phyloP scores from a whole-genome alignment of 2,113 vertebrate species.

The Salvelinus alpinus region DNA sequence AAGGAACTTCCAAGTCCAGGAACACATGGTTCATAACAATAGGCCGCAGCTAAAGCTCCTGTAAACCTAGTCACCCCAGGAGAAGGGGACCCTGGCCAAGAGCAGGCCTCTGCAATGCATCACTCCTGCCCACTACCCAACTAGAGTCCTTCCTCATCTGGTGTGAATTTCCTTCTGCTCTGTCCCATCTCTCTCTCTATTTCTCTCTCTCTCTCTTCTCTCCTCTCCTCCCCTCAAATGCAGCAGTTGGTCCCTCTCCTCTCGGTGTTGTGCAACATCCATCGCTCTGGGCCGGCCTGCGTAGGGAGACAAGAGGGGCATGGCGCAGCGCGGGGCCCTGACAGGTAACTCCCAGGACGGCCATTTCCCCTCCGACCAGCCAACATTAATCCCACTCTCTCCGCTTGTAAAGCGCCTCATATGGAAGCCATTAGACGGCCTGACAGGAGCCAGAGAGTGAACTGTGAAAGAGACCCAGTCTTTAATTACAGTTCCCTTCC shows the following conservation, averaged over 20 bases:
- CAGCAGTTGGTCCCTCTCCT: background rate
- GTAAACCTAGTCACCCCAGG: no score
- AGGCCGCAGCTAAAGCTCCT: no score
- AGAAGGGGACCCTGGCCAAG: background rate
- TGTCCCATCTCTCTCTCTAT: background rate
- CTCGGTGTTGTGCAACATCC: background rate
- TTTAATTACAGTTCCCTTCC: constrained; percentile 22
- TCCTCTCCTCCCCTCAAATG: constrained; percentile 12
- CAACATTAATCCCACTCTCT: constrained; percentile 24
- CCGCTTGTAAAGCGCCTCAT: constrained; percentile 23
- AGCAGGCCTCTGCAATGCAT: background rate
- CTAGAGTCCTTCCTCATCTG: background rate
- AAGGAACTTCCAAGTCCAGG: no score
- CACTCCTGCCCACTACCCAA: background rate
- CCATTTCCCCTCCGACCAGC: constrained; percentile 2
- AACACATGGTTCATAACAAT: no score
- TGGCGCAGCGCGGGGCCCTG: constrained; percentile 9
- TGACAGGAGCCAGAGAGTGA: constrained; percentile 20
- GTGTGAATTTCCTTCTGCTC: background rate
- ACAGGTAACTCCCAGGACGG: constrained; percentile 32
- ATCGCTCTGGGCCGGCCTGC: background rate
- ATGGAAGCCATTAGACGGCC: constrained; percentile 27
- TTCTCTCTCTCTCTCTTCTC: background rate
- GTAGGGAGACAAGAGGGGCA: background rate
- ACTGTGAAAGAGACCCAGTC: constrained; percentile 5